Conservation (phyloP, 2,888 invertebrate genomes). For the Poecilobothrus nobilitatus region DNA sequence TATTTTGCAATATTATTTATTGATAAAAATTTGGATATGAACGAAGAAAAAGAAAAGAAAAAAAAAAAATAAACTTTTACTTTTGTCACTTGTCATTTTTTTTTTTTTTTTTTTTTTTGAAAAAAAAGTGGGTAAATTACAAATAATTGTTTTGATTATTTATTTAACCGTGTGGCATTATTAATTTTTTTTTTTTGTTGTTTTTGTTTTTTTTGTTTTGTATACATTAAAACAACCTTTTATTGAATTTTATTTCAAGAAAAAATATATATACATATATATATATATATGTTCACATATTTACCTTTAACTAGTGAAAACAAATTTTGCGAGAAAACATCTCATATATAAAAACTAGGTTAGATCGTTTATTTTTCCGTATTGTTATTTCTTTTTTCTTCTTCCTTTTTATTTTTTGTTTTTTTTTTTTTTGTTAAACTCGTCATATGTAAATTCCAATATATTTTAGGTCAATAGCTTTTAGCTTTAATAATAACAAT, state of each 20-base stretch:
- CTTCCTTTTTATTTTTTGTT: too few relatives aligned
- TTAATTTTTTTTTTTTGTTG: too few relatives aligned
- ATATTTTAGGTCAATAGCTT: conserved; percentile 2
- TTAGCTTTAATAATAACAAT: neutral
- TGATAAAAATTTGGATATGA: neutral
- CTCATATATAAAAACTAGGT: neutral
- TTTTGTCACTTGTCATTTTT: neutral
- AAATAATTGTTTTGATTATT: neutral
- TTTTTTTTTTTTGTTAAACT: too few relatives aligned
- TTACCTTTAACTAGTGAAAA: neutral
- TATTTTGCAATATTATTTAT: neutral
- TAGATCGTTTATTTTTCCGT: neutral
- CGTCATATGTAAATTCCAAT: neutral
- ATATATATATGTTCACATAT: neutral
- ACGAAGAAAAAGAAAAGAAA: neutral
- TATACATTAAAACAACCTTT: too few relatives aligned
- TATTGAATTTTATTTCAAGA: too few relatives aligned
- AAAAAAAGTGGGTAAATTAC: neutral
- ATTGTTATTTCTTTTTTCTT: too few relatives aligned
- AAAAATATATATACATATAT: too few relatives aligned
- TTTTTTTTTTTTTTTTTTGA: neutral
- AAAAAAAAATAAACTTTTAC: neutral
- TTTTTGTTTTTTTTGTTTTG: too few relatives aligned
- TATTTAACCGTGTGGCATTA: neutral
- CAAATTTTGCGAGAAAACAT: neutral